A percentile compares a stretch with the other conserved stretches of the same genome.
Evolutionary conservation across 53 echinoderm and acorn worm species (phyloP).

Genomic region (Luidia sarsii): DNA sequence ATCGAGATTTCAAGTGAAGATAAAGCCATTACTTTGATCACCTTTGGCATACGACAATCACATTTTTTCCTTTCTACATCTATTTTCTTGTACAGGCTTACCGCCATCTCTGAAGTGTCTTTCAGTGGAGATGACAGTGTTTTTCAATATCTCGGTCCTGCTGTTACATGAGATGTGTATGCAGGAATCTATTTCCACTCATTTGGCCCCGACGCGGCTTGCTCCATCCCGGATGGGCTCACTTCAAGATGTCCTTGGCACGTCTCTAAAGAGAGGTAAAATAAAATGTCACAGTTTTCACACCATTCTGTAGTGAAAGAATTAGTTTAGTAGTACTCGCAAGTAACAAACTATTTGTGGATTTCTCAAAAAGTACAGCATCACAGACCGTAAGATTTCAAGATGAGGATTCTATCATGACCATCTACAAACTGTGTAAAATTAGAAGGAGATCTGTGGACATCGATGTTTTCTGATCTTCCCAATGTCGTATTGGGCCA

Average conservation of each 20-base stretch:
- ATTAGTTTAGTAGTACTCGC: not conserved
- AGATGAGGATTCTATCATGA: too few relatives aligned
- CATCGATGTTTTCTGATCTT: too few relatives aligned
- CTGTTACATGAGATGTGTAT: constrained; percentile 10
- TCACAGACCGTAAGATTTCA: too few relatives aligned
- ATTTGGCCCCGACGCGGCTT: constrained; percentile 16
- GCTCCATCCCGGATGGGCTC: not conserved
- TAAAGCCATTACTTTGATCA: too few relatives aligned
- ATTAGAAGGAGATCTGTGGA: too few relatives aligned
- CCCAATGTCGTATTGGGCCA: not conserved
- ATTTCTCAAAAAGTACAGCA: too few relatives aligned
- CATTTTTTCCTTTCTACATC: too few relatives aligned
- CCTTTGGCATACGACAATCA: too few relatives aligned
- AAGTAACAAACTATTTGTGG: not conserved
- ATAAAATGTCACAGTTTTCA: too few relatives aligned
- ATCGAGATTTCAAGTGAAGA: too few relatives aligned
- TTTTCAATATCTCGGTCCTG: constrained; percentile 33
- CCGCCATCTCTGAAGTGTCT: constrained; percentile 38
- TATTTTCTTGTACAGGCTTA: constrained; percentile 48
- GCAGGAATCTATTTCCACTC: not conserved
- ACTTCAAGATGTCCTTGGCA: not conserved
- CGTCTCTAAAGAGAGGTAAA: constrained; percentile 23
- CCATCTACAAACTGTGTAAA: too few relatives aligned
- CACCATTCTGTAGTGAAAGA: too few relatives aligned
- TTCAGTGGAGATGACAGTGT: constrained; percentile 28